Conservation (phyloP, 2,797 vertebrate genomes). For the Neosalanx taihuensis region DNA sequence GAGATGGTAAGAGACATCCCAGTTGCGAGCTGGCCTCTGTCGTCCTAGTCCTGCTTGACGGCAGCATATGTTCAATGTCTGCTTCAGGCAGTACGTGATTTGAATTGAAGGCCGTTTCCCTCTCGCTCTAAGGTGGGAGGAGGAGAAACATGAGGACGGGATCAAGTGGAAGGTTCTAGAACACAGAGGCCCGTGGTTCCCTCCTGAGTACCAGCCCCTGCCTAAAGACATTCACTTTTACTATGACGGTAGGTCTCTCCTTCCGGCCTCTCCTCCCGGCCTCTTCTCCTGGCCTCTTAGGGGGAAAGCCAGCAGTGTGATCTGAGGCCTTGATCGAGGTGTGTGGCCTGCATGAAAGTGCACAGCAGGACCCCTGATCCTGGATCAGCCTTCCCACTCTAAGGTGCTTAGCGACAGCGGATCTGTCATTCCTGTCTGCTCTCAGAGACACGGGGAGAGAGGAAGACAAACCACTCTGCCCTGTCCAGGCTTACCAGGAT, state of each 20-base stretch:
- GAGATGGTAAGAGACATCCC: conserved; percentile 69
- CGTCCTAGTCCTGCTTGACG: not conserved
- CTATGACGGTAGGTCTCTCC: conserved; percentile 58
- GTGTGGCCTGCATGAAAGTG: too few relatives aligned
- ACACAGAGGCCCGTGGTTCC: conserved; percentile 70
- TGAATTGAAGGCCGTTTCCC: not conserved
- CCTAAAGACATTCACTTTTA: conserved; percentile 66
- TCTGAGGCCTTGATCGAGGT: too few relatives aligned
- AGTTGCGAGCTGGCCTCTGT: not conserved
- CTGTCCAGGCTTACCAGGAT: too few relatives aligned
- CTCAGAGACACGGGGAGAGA: too few relatives aligned
- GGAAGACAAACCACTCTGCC: too few relatives aligned
- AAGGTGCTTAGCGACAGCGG: too few relatives aligned
- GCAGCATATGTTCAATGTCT: not conserved
- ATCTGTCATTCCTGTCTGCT: too few relatives aligned
- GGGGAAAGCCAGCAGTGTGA: too few relatives aligned
- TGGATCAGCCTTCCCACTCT: too few relatives aligned
- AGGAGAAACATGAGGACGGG: conserved; percentile 74
- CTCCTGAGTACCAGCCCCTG: conserved; percentile 64
- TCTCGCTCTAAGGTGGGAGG: conserved; percentile 68
- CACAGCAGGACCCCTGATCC: too few relatives aligned
- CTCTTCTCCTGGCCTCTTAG: too few relatives aligned
- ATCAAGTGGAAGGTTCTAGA: conserved; percentile 77
- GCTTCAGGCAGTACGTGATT: not conserved
- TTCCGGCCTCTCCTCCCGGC: conserved; percentile 32